These are phyloP conservation scores for Rhynchomys soricoides DNA, from an alignment of 2,113 vertebrate species.

Conservation along the genomic window DNA sequence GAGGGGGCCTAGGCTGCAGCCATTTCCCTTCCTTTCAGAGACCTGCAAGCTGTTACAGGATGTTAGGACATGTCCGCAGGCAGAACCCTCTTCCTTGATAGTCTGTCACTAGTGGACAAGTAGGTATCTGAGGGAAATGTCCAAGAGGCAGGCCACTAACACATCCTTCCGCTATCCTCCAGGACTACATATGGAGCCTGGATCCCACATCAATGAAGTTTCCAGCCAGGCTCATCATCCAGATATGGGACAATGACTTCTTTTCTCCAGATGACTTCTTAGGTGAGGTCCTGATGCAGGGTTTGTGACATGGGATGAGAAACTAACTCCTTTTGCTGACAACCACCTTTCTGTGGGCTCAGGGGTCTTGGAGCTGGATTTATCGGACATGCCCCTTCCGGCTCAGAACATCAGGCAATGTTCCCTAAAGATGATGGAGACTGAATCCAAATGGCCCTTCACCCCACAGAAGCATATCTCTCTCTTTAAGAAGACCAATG, in stretches of 20 bases:
- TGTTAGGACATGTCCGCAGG: background rate
- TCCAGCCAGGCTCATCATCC: constrained; percentile 85
- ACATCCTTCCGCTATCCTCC: background rate
- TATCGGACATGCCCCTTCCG: constrained; percentile 75
- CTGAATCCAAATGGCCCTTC: background rate
- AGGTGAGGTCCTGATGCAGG: constrained; percentile 71
- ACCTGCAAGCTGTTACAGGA: background rate
- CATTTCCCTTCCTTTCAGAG: background rate
- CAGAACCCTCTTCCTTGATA: background rate
- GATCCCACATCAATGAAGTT: constrained; percentile 80
- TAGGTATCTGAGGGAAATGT: background rate
- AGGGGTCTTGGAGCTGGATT: constrained; percentile 85
- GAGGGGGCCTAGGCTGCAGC: background rate
- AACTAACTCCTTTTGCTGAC: background rate
- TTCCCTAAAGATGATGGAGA: background rate
- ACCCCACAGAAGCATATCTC: constrained; percentile 63
- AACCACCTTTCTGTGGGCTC: background rate
- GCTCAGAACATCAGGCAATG: constrained; percentile 63
- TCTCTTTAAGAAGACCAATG: constrained; percentile 80
- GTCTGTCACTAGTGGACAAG: background rate
- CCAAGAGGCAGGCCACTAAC: background rate
- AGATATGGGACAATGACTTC: constrained; percentile 87
- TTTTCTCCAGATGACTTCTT: constrained; percentile 84
- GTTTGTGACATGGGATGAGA: background rate
- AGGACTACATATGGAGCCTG: constrained; percentile 87